Conservation (phyloP, 2,888 invertebrate genomes). For the Eilema griseolum region DNA sequence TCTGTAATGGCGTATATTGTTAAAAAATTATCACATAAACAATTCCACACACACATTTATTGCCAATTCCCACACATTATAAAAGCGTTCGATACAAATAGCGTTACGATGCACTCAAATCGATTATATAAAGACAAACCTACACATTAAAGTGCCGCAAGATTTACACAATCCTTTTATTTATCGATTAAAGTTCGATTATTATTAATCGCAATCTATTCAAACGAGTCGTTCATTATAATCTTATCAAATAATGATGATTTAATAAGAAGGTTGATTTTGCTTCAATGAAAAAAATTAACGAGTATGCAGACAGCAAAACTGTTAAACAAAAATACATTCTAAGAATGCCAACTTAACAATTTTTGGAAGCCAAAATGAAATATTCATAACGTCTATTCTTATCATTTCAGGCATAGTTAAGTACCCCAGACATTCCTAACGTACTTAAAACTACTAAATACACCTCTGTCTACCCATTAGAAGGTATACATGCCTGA, state of each 20-base stretch:
- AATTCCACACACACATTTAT: conserved; percentile 68
- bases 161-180: neutral
- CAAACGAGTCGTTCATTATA: neutral
- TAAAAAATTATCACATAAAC: conserved; percentile 65
- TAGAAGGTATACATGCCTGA: neutral
- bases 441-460: conserved; percentile 28
- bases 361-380: conserved; percentile 61
- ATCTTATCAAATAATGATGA: neutral
- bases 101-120: conserved; percentile 28
- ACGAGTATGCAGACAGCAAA: neutral
- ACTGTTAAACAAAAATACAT: conserved; percentile 47
- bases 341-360: conserved; percentile 62
- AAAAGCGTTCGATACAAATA: conserved; percentile 46
- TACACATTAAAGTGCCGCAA: conserved; percentile 18
- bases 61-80: conserved; percentile 68
- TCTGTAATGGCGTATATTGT: conserved; percentile 47
- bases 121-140: conserved; percentile 16
- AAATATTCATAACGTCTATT: conserved; percentile 38
- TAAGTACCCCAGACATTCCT: conserved; percentile 52
- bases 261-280: neutral
- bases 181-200: neutral
- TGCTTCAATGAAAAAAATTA: neutral
- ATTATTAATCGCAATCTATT: conserved; percentile 1
- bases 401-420: conserved; percentile 41
- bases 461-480: neutral